phyloP scores from a whole-genome alignment of 2,888 invertebrate genomes.

The Tortrix viridana region DNA sequence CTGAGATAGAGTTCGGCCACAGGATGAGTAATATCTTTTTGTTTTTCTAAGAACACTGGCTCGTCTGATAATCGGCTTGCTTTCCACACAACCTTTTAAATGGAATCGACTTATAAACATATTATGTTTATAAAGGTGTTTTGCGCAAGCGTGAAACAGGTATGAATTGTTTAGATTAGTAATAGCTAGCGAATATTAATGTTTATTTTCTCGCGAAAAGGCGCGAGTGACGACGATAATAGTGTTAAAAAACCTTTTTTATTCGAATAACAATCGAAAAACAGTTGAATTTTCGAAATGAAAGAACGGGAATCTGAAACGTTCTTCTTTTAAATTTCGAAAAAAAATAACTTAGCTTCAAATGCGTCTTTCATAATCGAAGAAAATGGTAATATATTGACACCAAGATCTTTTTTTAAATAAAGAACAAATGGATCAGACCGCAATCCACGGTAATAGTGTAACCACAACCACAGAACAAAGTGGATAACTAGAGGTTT shows the following conservation, averaged over 20 bases:
- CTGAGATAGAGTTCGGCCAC: constrained; percentile 79
- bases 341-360: no score
- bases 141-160: constrained; percentile 34
- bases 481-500: constrained; percentile 33
- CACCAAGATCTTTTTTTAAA: no score
- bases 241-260: no score
- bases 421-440: constrained; percentile 7
- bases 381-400: no score
- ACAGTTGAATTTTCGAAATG: no score
- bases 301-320: no score
- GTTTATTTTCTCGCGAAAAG: constrained; percentile 1
- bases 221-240: no score
- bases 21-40: constrained; percentile 83
- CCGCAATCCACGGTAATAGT: constrained; percentile 16
- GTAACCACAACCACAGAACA: constrained; percentile 24
- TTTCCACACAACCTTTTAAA: constrained; percentile 57
- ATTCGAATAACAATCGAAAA: no score
- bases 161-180: constrained; percentile 22
- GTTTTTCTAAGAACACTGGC: constrained; percentile 76
- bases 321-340: no score
- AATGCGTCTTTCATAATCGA: no score
- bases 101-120: constrained; percentile 51
- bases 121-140: constrained; percentile 42
- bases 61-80: constrained; percentile 71
- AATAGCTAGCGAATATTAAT: not conserved